Evolutionary conservation across 2,797 vertebrate species (phyloP).

Genomic region (Amblyopsis hoosieri): DNA sequence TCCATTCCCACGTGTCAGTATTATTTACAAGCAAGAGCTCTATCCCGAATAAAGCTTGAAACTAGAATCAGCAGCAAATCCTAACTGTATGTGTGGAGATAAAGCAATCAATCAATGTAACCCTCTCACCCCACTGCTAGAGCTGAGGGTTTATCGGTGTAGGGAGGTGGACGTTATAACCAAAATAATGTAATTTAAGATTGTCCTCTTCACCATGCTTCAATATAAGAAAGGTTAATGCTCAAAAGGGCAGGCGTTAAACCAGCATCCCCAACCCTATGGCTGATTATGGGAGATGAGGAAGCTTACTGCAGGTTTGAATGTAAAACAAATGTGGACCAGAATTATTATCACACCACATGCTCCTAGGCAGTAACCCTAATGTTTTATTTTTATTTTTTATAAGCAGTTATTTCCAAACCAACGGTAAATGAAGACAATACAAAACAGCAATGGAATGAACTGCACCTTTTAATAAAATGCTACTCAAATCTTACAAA

Average conservation of each 20-base stretch:
- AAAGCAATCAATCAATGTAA: conserved; percentile 52
- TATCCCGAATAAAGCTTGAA: conserved; percentile 37
- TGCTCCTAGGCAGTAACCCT: conserved; percentile 1
- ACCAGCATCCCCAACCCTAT: conserved; percentile 1
- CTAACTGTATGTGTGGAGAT: conserved; percentile 61
- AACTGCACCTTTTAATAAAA: conserved; percentile 80
- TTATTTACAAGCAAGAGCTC: conserved; percentile 21
- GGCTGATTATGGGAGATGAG: neutral
- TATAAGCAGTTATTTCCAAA: conserved; percentile 39
- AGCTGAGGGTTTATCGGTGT: conserved; percentile 52
- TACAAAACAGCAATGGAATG: conserved; percentile 73
- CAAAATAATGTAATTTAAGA: conserved; percentile 44
- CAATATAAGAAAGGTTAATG: conserved; percentile 40
- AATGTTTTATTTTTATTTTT: neutral
- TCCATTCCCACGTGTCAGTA: conserved; percentile 18
- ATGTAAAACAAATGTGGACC: neutral
- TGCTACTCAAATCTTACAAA: conserved; percentile 78
- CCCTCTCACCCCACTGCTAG: conserved; percentile 36
- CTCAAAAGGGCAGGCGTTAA: conserved; percentile 17
- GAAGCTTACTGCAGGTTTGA: conserved; percentile 4
- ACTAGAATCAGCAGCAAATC: conserved; percentile 33
- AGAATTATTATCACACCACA: conserved; percentile 5
- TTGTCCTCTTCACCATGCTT: conserved; percentile 53
- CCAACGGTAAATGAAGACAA: conserved; percentile 72
- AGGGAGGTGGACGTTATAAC: conserved; percentile 36